phyloP scores from a whole-genome alignment of 2,113 vertebrate species.

The Uria lomvia region DNA sequence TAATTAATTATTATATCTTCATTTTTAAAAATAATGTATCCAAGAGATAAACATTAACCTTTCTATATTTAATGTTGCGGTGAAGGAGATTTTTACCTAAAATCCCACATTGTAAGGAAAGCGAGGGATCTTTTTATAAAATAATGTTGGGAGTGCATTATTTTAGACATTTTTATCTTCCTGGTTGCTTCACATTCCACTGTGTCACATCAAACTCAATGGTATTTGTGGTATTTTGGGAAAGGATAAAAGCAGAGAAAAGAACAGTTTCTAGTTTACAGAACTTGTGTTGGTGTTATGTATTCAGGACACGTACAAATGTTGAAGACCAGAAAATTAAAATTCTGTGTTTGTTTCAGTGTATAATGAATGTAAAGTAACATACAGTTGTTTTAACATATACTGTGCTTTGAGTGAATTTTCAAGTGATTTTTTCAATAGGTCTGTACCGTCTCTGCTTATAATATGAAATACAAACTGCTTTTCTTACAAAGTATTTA shows the following conservation, averaged over 20 bases:
- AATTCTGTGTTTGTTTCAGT: not conserved
- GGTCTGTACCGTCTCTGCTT: not conserved
- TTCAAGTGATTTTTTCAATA: not conserved
- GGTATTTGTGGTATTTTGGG: not conserved
- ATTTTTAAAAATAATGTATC: not conserved
- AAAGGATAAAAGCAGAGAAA: not conserved
- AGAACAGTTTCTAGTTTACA: not conserved
- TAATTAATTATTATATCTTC: not conserved
- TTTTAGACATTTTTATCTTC: not conserved
- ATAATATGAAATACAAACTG: conserved; percentile 1
- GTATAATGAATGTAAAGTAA: not conserved
- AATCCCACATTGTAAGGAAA: not conserved
- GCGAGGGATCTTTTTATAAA: not conserved
- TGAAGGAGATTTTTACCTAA: not conserved
- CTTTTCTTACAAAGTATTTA: not conserved
- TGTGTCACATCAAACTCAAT: not conserved
- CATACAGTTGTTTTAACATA: not conserved
- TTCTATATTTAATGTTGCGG: not conserved
- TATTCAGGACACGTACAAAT: not conserved
- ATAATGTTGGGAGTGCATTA: not conserved
- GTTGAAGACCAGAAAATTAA: not conserved
- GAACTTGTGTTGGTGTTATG: not conserved
- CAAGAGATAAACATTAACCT: not conserved
- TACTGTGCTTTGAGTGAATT: not conserved
- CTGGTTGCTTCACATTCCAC: not conserved